A percentile compares a stretch with the other conserved stretches of the same genome.
These are phyloP conservation scores for Aselliscus stoliczkanus DNA, from an alignment of 2,797 vertebrate genomes.

Conservation along the genomic window DNA sequence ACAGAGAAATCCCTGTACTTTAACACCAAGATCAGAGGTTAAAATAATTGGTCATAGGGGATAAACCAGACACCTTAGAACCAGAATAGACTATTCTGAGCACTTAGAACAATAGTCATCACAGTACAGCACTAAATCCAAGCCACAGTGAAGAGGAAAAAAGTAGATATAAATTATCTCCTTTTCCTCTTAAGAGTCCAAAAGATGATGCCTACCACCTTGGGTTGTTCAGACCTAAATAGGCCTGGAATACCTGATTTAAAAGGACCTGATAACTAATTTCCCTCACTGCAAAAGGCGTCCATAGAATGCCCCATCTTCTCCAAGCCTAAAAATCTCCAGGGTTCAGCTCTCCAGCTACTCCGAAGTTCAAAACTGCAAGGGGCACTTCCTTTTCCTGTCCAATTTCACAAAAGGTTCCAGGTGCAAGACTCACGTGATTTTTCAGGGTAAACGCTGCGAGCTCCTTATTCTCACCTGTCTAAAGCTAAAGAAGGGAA, in stretches of 20 bases:
- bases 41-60: constrained; percentile 38
- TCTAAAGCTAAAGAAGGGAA: not conserved
- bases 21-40: constrained; percentile 55
- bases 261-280: not conserved
- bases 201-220: not conserved
- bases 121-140: not conserved
- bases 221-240: constrained; percentile 12
- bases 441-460: constrained; percentile 22
- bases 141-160: not conserved
- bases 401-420: constrained; percentile 58
- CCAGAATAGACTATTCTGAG: constrained; percentile 23
- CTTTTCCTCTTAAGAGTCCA: not conserved
- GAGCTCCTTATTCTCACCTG: constrained; percentile 33
- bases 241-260: not conserved
- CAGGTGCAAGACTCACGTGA: constrained; percentile 57
- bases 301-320: not conserved
- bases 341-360: not conserved
- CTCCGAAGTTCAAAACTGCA: constrained; percentile 38
- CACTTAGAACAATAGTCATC: constrained; percentile 33
- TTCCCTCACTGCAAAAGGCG: constrained; percentile 1
- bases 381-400: constrained; percentile 64
- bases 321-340: constrained; percentile 32
- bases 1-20: constrained; percentile 50
- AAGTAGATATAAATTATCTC: not conserved
- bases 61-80: constrained; percentile 45